Percentiles rank a stretch among this genome's conserved stretches.
phyloP scores from a whole-genome alignment of 2,888 invertebrate species.

The Lymantria monacha region DNA sequence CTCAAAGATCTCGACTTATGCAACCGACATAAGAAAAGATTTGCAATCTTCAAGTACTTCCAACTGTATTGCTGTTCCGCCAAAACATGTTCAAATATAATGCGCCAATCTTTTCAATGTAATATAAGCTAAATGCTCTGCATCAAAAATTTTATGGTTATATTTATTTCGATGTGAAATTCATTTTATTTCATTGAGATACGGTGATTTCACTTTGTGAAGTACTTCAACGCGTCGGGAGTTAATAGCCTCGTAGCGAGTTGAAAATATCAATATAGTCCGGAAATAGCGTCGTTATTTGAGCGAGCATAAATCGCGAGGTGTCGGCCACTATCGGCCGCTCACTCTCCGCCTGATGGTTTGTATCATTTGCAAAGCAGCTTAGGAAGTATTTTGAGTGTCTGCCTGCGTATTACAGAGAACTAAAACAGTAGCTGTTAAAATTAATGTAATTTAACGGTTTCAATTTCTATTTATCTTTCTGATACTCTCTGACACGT shows the following conservation, averaged over 20 bases:
- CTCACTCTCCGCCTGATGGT: constrained; percentile 75
- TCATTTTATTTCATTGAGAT: constrained; percentile 37
- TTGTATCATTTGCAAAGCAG: constrained; percentile 79
- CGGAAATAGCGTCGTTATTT: constrained; percentile 70
- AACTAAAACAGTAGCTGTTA: constrained; percentile 23
- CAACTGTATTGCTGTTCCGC: constrained; percentile 33
- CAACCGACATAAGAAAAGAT: constrained; percentile 54
- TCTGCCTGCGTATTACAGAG: constrained; percentile 30
- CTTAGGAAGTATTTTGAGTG: constrained; percentile 69
- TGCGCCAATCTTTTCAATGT: constrained; percentile 18
- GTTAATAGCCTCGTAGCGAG: constrained; percentile 65
- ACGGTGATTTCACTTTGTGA: constrained; percentile 56
- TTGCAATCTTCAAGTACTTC: constrained; percentile 39
- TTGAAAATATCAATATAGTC: constrained; percentile 72
- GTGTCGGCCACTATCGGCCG: constrained; percentile 73
- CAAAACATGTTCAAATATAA: constrained; percentile 30
- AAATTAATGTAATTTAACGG: constrained; percentile 13
- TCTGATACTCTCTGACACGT: not conserved
- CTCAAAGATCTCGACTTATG: constrained; percentile 44
- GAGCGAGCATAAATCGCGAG: constrained; percentile 70
- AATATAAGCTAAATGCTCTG: constrained; percentile 16
- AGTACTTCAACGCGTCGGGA: constrained; percentile 70
- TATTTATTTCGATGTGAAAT: constrained; percentile 24
- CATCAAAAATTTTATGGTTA: constrained; percentile 17
- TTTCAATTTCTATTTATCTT: not conserved